Evolutionary conservation across 2,113 vertebrate genomes (phyloP), one percentile per base, ranked within the genome.

Genomic region (Crotophaga sulcirostris): DNA sequence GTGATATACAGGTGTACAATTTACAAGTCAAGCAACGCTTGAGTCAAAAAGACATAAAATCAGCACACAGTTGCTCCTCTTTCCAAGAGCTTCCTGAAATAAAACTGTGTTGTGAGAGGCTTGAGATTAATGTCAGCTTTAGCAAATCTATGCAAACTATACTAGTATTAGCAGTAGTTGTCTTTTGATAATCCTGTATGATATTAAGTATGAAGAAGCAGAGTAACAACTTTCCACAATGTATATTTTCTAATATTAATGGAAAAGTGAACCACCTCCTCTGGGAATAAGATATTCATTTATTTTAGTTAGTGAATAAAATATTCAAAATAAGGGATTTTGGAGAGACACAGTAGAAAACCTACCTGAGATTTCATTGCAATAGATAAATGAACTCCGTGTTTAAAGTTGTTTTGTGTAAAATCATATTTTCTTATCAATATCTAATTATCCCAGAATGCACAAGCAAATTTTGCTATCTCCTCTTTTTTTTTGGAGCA

Each of bases 21-120:
- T 97, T 94, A 97, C 84, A 94, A 96, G 96, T 42, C 97, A 94
- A n/a, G 94, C 60, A 77, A 94, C 68, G 26, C 73, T 79, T 72
- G 67, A 76, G 76, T 67, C 64, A 80, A 97, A 54, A 40, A 97
- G 75, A 56, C 69, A 94, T 33, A 97, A 93, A 63, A 95, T 86
- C 70, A 96, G 33, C 31, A 96, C 52, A 68, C 92, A 52, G 63
- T 75, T 91, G 51, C 93, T 97, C 92, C 94, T 95, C 83, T 87
- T 97, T 93, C 64, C 94, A 60, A 94, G 87, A 51, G 42, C 68
- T 74, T 94, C 91, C 91, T 94, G 60, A 59, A 97, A 93, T 24
- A 93, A 66, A 97, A 75, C 29, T 77, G 21, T 33, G 14, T 80
- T 83, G 24, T 23, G 67, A 67, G 85, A 96, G 75, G 40, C 73